These are phyloP conservation scores for Mohoua ochrocephala DNA, from an alignment of 2,113 vertebrate species.

Conservation along the genomic window DNA sequence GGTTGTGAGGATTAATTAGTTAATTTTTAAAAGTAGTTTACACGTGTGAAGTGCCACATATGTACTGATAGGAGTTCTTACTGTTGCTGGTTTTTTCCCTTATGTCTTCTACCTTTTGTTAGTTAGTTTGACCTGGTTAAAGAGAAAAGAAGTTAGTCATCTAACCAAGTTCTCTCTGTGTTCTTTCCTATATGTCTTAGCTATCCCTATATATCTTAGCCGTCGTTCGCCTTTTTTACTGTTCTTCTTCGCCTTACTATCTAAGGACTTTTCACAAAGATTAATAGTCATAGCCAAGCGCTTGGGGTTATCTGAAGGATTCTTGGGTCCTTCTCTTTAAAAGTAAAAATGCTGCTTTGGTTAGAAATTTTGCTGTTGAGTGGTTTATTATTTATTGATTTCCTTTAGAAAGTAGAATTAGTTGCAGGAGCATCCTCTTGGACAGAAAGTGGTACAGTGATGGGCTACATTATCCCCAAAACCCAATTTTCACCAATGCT, in stretches of 20 bases:
- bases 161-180: background rate
- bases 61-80: background rate
- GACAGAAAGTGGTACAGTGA: background rate
- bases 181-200: background rate
- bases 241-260: background rate
- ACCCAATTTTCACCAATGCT: background rate
- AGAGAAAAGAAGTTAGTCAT: background rate
- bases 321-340: background rate
- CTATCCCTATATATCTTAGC: background rate
- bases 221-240: background rate
- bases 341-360: background rate
- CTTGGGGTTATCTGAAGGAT: background rate
- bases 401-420: background rate
- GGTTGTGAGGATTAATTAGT: too few species aligned
- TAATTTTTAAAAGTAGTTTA: constrained; percentile 13
- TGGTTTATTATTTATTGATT: background rate
- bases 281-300: background rate
- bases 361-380: background rate
- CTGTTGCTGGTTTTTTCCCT: background rate
- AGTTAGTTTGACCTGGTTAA: constrained; percentile 4
- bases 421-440: background rate
- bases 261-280: background rate
- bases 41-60: background rate
- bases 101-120: background rate
- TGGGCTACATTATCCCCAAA: background rate